Conservation (phyloP, 2,888 invertebrate genomes). For the Leistus spinibarbis region DNA sequence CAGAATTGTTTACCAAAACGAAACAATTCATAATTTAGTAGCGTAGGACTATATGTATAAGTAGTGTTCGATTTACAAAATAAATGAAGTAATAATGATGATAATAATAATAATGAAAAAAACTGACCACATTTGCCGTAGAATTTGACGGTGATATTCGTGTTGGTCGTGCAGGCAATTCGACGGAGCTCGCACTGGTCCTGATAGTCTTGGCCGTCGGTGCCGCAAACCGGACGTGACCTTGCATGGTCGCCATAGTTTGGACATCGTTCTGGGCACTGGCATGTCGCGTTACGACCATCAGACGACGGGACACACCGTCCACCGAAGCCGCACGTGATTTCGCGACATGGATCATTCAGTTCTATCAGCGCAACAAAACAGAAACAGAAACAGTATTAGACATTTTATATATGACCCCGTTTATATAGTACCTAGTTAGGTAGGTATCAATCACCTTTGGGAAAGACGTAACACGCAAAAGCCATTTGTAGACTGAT, state of each 20-base stretch:
- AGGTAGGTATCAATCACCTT: conserved; percentile 55
- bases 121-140: conserved; percentile 86
- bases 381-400: conserved; percentile 31
- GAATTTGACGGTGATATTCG: conserved; percentile 81
- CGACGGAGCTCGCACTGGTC: conserved; percentile 85
- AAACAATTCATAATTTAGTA: too few species aligned
- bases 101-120: background rate
- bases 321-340: conserved; percentile 72
- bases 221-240: conserved; percentile 80
- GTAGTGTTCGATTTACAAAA: background rate
- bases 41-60: background rate
- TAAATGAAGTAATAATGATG: background rate
- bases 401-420: background rate
- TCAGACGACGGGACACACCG: conserved; percentile 70
- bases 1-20: conserved; percentile 1
- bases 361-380: conserved; percentile 60
- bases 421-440: background rate
- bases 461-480: conserved; percentile 63
- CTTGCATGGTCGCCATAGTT: conserved; percentile 83
- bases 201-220: conserved; percentile 82
- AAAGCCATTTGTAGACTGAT: conserved; percentile 42
- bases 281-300: conserved; percentile 75
- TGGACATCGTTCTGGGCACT: conserved; percentile 79
- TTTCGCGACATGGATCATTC: conserved; percentile 73
- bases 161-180: conserved; percentile 75